A percentile compares a stretch with the other conserved stretches of the same genome.
phyloP scores from a whole-genome alignment of 1,140 invertebrate species.

The Brachionus asplanchnoidis region DNA sequence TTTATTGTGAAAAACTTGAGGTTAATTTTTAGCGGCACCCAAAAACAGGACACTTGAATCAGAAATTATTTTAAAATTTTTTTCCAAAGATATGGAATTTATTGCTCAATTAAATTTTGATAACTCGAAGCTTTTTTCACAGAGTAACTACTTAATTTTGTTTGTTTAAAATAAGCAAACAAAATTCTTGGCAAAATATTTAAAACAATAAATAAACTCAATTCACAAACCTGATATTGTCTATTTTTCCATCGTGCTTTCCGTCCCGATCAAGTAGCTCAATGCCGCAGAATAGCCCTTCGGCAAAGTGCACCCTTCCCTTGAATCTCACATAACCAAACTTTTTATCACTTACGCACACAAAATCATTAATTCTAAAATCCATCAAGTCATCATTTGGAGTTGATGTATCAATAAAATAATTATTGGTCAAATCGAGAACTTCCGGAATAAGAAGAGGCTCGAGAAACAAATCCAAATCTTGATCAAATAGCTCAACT shows the following conservation, averaged over 20 bases:
- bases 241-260: slow-evolving; percentile 53
- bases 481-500: neutral
- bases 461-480: neutral
- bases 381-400: neutral
- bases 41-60: neutral
- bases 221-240: slow-evolving; percentile 46
- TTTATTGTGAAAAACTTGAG: neutral
- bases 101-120: neutral
- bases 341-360: slow-evolving; percentile 21
- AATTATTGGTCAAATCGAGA: neutral
- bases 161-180: neutral
- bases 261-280: slow-evolving; percentile 53
- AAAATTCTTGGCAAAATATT: neutral
- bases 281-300: slow-evolving; percentile 55
- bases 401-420: slow-evolving; percentile 14
- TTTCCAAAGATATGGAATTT: neutral
- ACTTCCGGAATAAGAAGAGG: neutral
- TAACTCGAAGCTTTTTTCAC: neutral
- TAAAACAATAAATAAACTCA: neutral
- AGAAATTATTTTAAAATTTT: neutral
- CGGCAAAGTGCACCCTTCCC: slow-evolving; percentile 49
- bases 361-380: neutral
- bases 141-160: neutral
- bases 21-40: neutral
- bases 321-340: neutral